Evolutionary conservation across 2,888 invertebrate species (phyloP), one percentile per base, ranked within the genome.

Genomic region (Aleiodes leptofemur): DNA sequence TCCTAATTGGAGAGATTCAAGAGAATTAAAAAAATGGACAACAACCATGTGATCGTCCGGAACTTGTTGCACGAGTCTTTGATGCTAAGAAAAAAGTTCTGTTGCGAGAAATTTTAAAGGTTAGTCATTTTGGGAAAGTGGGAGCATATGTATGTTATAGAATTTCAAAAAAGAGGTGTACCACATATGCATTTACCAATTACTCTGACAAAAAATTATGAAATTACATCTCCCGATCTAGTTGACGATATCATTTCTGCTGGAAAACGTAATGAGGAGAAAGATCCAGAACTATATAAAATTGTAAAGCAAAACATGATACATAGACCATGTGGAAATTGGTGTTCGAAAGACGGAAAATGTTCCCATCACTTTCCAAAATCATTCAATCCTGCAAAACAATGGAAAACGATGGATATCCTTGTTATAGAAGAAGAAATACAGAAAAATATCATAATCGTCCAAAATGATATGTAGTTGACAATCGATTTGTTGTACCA

Each of bases 1-100:
- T 82, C 89, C 88, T 1, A 85, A 85, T 72, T 90, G 90, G 89
- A 75, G 69, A n/a, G 89, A 89, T 90, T n/a, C 68, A 57, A 38
- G 83, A 85, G 68, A 85, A 86, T 78, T 72, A 90, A 16, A 56
- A 72, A 56, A 59, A 43, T 56, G 80, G 80, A 14, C 82, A 87
- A 80, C 76, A 76, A 74, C 74, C 84, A 6, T 75, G 77, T 53
- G 82, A 89, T 82, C 79, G 89, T 50, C 88, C 88, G 6, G 88
- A 90, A 76, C 76, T 90, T 56, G 82, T 87, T 11, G 83, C 85
- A 51, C 81, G 86, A 55, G 73, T 73, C 14, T 78, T 61, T n/a
- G 8, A 34, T 38, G n/a, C 34, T 23, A 1, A 61, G 38, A 14
- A 61, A 61, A 69, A 78, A 38, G 73, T 59, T 34, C 64, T 78